phyloP scores from a whole-genome alignment of 2,888 invertebrate genomes.

The Euphydryas editha region DNA sequence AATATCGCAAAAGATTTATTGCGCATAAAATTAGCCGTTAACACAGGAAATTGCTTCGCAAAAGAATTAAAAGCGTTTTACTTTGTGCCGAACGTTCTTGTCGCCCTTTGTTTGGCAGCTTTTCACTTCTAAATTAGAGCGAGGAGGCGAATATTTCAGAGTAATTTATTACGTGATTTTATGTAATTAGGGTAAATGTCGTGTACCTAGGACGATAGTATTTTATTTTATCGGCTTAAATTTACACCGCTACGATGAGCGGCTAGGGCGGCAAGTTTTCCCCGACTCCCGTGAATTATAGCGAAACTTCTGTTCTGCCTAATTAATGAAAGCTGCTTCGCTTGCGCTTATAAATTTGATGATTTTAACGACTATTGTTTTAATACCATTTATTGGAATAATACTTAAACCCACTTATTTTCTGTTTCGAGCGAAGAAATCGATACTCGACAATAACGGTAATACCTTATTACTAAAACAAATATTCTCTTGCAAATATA shows the following conservation, averaged over 20 bases:
- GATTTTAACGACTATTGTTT: slow-evolving; percentile 53
- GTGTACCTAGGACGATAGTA: slow-evolving; percentile 67
- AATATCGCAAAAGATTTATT: slow-evolving; percentile 60
- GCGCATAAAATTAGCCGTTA: slow-evolving; percentile 65
- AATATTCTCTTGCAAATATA: too few species aligned
- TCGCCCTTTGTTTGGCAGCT: slow-evolving; percentile 69
- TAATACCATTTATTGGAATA: slow-evolving; percentile 27
- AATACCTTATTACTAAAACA: too few species aligned
- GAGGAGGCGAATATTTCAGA: slow-evolving; percentile 65
- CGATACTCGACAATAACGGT: too few species aligned
- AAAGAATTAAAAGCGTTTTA: slow-evolving; percentile 69
- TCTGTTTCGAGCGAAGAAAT: neutral
- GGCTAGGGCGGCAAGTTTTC: slow-evolving; percentile 71
- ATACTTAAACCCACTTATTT: slow-evolving; percentile 2
- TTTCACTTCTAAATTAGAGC: slow-evolving; percentile 65
- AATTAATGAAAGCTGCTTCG: slow-evolving; percentile 79
- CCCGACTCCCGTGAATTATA: slow-evolving; percentile 75
- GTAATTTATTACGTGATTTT: slow-evolving; percentile 75
- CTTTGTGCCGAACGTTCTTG: slow-evolving; percentile 61
- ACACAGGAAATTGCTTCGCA: slow-evolving; percentile 63
- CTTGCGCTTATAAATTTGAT: slow-evolving; percentile 64
- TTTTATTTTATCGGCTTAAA: slow-evolving; percentile 81
- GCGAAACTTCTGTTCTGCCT: slow-evolving; percentile 79
- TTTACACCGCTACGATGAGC: slow-evolving; percentile 74
- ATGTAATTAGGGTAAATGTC: slow-evolving; percentile 73